Evolutionary conservation across 2,113 vertebrate genomes (phyloP).

Genomic region (Tychaedon coryphoeus): DNA sequence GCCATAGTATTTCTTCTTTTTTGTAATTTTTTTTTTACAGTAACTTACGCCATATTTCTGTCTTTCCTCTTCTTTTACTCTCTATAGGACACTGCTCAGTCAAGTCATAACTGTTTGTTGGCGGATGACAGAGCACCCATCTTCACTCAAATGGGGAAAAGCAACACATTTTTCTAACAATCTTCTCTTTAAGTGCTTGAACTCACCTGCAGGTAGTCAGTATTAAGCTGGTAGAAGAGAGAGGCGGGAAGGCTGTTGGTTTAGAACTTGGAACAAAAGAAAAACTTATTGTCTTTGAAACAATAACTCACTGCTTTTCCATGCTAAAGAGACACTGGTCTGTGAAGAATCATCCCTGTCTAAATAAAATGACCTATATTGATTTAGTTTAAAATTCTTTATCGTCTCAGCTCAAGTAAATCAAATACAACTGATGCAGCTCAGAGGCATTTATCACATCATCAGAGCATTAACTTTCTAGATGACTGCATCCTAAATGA

Average conservation of each 20-base stretch:
- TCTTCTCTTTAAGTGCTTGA: background rate
- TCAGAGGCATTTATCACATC: background rate
- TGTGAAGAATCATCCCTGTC: background rate
- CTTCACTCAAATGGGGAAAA: background rate
- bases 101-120: background rate
- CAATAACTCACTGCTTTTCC: background rate
- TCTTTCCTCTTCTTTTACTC: background rate
- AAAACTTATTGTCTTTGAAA: background rate
- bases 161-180: background rate
- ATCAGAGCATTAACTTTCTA: background rate
- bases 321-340: background rate
- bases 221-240: background rate
- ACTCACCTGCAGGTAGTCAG: background rate
- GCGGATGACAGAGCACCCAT: background rate
- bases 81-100: background rate
- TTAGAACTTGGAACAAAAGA: background rate
- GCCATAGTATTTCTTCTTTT: background rate
- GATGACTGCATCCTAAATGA: background rate
- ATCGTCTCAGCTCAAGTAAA: background rate
- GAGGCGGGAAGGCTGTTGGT: background rate
- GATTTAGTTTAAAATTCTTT: background rate
- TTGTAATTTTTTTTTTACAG: background rate
- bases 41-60: background rate
- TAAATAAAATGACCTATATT: background rate
- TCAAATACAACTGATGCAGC: background rate